Conservation (phyloP, 2,797 vertebrate species). For the Valencia hispanica region DNA sequence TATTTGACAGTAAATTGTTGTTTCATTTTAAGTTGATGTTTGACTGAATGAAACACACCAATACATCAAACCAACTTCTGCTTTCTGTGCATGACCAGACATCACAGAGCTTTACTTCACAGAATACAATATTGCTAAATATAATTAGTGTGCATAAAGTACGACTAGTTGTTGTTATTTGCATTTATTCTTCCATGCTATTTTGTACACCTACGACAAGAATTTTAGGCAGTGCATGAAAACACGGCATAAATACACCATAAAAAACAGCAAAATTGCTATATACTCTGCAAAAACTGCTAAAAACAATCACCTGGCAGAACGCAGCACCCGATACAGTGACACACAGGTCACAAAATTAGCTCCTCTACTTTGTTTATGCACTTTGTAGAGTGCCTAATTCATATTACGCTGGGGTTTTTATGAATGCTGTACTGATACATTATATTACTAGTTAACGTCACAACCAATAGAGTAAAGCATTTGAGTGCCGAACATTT, state of each 20-base stretch:
- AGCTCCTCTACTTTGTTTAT: background rate
- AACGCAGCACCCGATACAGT: no score
- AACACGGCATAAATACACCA: no score
- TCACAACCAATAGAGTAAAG: background rate
- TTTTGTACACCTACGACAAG: background rate
- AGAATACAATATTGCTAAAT: background rate
- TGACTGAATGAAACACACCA: background rate
- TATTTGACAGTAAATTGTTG: no score
- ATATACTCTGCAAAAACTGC: background rate
- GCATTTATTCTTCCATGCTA: background rate
- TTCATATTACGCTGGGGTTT: background rate
- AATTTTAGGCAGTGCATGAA: no score
- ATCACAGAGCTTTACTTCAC: background rate
- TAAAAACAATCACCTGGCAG: background rate
- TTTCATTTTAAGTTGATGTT: background rate
- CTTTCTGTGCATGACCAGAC: background rate
- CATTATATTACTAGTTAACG: background rate
- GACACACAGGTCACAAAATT: background rate
- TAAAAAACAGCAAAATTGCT: background rate
- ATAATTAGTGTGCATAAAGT: background rate
- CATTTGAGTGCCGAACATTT: no score
- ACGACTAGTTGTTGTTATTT: background rate
- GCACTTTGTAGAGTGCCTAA: background rate
- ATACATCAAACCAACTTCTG: background rate
- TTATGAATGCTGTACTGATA: background rate